Conservation (phyloP, 1,140 invertebrate species). For the Drosophila virilis region DNA sequence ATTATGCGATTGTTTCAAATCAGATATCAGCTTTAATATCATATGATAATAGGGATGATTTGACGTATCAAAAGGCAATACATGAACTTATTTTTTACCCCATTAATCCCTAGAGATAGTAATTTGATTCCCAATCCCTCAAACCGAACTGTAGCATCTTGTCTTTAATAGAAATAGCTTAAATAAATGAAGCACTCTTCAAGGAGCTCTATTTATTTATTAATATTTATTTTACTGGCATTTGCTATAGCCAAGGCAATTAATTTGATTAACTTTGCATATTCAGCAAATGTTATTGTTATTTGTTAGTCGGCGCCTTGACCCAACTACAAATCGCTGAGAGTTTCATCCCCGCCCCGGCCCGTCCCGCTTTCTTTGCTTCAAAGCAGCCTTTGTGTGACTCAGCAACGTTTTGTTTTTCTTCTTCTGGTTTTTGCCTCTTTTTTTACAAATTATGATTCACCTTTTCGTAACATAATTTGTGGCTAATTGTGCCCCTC, state of each 20-base stretch:
- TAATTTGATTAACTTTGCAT: not conserved
- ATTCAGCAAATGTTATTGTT: not conserved
- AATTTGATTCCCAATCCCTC: too few species aligned
- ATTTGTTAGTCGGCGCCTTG: not conserved
- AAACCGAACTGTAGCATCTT: too few species aligned
- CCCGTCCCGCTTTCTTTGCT: not conserved
- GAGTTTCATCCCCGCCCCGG: not conserved
- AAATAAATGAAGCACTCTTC: too few species aligned
- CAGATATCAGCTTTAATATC: too few species aligned
- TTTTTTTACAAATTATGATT: slow-evolving; percentile 23
- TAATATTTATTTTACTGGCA: not conserved
- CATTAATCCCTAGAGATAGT: too few species aligned
- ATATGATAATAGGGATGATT: too few species aligned
- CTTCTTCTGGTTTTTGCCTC: not conserved
- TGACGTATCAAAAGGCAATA: too few species aligned
- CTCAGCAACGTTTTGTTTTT: slow-evolving; percentile 17
- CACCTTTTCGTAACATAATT: slow-evolving; percentile 64
- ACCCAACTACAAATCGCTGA: not conserved
- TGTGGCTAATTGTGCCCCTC: slow-evolving; percentile 58
- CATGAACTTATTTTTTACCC: too few species aligned
- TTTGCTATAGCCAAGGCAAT: not conserved
- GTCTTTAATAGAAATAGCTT: too few species aligned
- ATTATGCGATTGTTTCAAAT: too few species aligned
- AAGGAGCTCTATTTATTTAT: not conserved
- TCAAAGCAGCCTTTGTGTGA: not conserved